Base-by-base conservation (phyloP, 2,797 vertebrate species). In the Helarctos malayanus region DNA sequence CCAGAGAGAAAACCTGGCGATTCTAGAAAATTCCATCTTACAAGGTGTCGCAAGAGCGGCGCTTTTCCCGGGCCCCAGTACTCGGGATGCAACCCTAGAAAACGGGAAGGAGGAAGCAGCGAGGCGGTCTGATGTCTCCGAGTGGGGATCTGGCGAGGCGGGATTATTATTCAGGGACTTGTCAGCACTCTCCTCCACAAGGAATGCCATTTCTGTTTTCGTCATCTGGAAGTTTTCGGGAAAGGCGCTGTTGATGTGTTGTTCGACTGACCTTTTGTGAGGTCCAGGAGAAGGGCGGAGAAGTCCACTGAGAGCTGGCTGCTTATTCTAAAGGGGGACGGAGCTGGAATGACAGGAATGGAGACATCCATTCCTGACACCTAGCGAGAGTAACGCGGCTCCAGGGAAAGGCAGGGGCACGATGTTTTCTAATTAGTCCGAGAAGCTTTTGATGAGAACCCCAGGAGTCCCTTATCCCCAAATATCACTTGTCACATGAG, bases 391-490 rank as follows among this genome's bases (percentile, higher is more conserved):
- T 18, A 23, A 93, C 78, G n/a, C 6, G 14, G 41, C 79, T 90
- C 88, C 82, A 25, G 38, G 65, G 86, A 80, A 93, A 71, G 54
- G 59, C 52, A 45, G 21, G 18, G 32, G 23, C 15, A n/a, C 23
- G 10, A 38, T 82, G n/a, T 25, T 75, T 95, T 68, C 83, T 81
- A 87, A 87, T 92, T 82, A 91, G 88, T 86, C 81, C 82, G 91
- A 97, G 89, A 86, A 80, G 89, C 63, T 93, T 94, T 94, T 52
- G 81, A 80, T 94, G 92, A 93, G 83, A 96, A 87, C 85, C 93
- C 82, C 83, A 87, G 80, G 89, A 97, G 75, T 54, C 92, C 88
- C 89, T 88, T 65, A 61, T 68, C 79, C 94, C 69, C 38, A 93
- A 95, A 93, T 93, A 94, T 87, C 75, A 80, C 95, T 96, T 93